Base-by-base conservation (phyloP, 2,888 invertebrate species). In the Venusia cambrica region DNA sequence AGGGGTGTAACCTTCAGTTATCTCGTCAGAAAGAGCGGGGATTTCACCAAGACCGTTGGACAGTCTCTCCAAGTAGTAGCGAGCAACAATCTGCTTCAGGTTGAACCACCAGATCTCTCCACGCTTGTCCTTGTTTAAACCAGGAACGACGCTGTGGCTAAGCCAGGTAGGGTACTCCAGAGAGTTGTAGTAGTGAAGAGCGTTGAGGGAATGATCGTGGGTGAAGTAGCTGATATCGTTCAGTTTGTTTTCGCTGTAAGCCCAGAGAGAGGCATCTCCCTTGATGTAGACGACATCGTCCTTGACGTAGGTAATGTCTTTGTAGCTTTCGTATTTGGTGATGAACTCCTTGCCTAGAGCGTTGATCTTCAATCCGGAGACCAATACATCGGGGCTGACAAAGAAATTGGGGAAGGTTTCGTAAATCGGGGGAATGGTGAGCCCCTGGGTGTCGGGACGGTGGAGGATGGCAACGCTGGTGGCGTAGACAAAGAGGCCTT, bases 21-120 rank as follows among this genome's bases (percentile, higher is more conserved):
- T 75, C 30, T 88, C 66, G 40, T 44, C 13, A 2, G 85, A 87
- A 14, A 90, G 83, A 3, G 87, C 80, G 11, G 89, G 83, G 45
- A 93, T 90, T 43, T 92, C 91, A 10, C 90, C 90, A 26, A 92
- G 80, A 38, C 90, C 91, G 59, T 92, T 90, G 3, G 92, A 90
- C 30, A 94, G 73, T 67, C 94, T 91, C 65, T 94, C 93, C 77
- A 94, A 83, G 63, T 94, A 92, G 75, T 93, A 94, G 47, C 92
- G 91, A 40, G 92, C 88, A 47, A 93, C 53, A 5, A 93, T 57
- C 69, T 93, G 92, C 58, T 92, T 92, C 56, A 92, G 90, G 22
- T 48, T 5, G 34, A 45, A 61, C 62, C 38, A 45, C 49, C 49
- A 49, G 13, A 34, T 8, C 15, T 49, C 49, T 20, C 49, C 49